Percentiles rank a stretch among this genome's conserved stretches.
Conservation (phyloP, 2,888 invertebrate species). For the Plagodis dolabraria region DNA sequence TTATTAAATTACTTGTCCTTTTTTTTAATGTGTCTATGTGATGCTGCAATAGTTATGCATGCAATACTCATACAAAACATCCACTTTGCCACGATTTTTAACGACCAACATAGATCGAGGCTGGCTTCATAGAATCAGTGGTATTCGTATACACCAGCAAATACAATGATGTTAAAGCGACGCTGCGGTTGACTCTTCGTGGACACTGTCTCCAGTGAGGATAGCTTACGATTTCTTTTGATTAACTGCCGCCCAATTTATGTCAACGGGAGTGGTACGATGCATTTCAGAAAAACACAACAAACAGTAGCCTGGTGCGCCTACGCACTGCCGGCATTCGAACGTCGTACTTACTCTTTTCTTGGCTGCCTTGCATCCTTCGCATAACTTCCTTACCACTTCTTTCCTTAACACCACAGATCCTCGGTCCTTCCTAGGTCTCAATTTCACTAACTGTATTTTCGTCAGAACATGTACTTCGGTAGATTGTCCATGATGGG, state of each 20-base stretch:
- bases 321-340: constrained; percentile 11
- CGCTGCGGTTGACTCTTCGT: too few relatives aligned
- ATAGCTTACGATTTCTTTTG: too few relatives aligned
- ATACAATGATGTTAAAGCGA: too few relatives aligned
- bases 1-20: too few relatives aligned
- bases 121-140: too few relatives aligned
- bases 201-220: too few relatives aligned
- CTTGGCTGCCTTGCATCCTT: constrained; percentile 5
- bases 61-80: too few relatives aligned
- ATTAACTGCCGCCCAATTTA: neutral
- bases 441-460: neutral
- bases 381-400: constrained; percentile 13
- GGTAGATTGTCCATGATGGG: neutral
- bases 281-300: constrained; percentile 6
- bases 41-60: too few relatives aligned
- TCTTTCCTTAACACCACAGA: neutral
- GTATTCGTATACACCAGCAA: too few relatives aligned
- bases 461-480: constrained; percentile 7
- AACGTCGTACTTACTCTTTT: constrained; percentile 4
- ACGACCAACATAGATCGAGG: too few relatives aligned
- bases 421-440: neutral
- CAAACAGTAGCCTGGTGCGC: constrained; percentile 11
- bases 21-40: too few relatives aligned
- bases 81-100: too few relatives aligned
- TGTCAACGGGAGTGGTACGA: neutral